Conservation (phyloP, 2,113 vertebrate genomes). For the Epinephelus lanceolatus region DNA sequence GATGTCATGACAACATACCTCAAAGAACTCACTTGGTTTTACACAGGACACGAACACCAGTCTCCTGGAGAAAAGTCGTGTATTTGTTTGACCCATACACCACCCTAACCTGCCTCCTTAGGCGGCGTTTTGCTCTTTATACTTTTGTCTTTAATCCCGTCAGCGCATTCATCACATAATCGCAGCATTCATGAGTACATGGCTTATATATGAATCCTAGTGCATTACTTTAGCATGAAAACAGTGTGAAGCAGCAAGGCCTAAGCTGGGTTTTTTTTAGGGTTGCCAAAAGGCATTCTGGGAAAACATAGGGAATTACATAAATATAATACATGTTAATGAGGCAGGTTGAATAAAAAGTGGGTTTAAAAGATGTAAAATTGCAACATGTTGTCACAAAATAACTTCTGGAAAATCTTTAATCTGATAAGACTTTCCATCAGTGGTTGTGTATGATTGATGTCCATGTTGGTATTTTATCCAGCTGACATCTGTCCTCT, state of each 20-base stretch:
- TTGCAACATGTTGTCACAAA: neutral
- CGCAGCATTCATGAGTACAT: too few relatives aligned
- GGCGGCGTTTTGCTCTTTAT: too few relatives aligned
- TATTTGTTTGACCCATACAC: too few relatives aligned
- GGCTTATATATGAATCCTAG: too few relatives aligned
- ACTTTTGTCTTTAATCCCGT: too few relatives aligned
- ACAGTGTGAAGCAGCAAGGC: neutral
- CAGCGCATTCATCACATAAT: too few relatives aligned
- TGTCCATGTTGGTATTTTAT: neutral
- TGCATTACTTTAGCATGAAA: too few relatives aligned
- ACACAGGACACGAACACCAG: too few relatives aligned
- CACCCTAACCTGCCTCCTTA: too few relatives aligned
- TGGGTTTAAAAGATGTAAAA: neutral
- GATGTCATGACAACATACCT: too few relatives aligned
- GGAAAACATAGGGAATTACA: neutral
- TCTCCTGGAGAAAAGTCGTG: too few relatives aligned
- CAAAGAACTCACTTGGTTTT: too few relatives aligned
- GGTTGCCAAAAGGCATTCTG: neutral
- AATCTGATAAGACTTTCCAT: neutral
- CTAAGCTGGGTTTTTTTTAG: neutral
- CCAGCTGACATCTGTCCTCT: conserved; percentile 13
- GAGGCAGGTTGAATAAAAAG: neutral
- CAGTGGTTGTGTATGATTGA: neutral
- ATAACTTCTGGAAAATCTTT: neutral
- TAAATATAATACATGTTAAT: neutral